Conservation (phyloP, 1,140 invertebrate genomes). For the Acromyrmex echinatior region DNA sequence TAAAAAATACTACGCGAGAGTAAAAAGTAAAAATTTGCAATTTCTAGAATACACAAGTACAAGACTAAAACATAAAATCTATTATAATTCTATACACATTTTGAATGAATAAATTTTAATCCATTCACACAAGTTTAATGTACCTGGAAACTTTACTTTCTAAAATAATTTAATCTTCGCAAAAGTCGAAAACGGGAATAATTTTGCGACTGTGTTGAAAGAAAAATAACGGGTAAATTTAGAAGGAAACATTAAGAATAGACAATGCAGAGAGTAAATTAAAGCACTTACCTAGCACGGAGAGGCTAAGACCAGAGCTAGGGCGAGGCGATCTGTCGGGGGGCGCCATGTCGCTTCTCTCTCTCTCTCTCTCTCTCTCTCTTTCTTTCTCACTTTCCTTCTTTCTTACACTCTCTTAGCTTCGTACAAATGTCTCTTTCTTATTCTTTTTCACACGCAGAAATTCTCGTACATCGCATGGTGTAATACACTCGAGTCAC, state of each 20-base stretch:
- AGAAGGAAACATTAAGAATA: background rate
- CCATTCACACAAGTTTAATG: background rate
- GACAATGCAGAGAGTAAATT: background rate
- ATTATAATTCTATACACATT: background rate
- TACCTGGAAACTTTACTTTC: background rate
- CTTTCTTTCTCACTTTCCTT: background rate
- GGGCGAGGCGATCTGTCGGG: conserved; percentile 81
- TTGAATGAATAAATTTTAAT: background rate
- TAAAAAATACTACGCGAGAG: background rate
- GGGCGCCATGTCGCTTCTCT: conserved; percentile 79
- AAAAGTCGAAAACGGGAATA: background rate
- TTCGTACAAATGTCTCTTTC: background rate
- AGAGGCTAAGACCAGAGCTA: conserved; percentile 82
- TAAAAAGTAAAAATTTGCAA: background rate
- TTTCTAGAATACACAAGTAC: background rate
- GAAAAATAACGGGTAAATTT: background rate
- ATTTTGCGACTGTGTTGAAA: background rate
- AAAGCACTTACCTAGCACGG: conserved; percentile 81
- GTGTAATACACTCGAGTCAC: conserved; percentile 6
- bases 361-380: background rate
- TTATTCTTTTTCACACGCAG: background rate
- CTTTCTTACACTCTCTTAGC: background rate
- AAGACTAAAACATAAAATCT: background rate
- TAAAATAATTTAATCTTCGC: background rate
- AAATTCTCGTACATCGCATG: background rate